Conservation (phyloP, 2,888 invertebrate genomes). For the Stenichneumon culpator region DNA sequence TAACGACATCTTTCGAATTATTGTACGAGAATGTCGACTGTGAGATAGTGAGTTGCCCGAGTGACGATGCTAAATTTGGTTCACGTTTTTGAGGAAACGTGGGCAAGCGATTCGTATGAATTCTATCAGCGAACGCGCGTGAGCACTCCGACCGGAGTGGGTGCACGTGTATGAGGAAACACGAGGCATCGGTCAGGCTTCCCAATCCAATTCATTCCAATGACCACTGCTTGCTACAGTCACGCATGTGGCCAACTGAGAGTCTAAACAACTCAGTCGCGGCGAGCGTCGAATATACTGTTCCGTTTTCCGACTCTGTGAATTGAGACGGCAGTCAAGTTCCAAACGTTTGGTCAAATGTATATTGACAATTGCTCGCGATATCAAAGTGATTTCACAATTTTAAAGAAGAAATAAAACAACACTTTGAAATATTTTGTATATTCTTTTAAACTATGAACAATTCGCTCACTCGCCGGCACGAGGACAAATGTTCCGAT, state of each 20-base stretch:
- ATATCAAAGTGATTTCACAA: constrained; percentile 3
- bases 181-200: constrained; percentile 77
- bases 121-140: constrained; percentile 27
- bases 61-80: background rate
- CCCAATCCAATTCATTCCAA: constrained; percentile 80
- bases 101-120: background rate
- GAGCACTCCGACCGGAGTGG: constrained; percentile 19
- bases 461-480: constrained; percentile 30
- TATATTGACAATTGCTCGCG: constrained; percentile 1
- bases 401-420: background rate
- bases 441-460: constrained; percentile 52
- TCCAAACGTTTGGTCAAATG: constrained; percentile 20
- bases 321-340: constrained; percentile 15
- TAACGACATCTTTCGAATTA: constrained; percentile 37
- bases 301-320: constrained; percentile 12
- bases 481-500: constrained; percentile 40
- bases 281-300: background rate
- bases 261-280: constrained; percentile 58
- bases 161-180: constrained; percentile 74
- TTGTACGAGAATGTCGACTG: constrained; percentile 22
- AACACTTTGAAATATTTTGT: background rate
- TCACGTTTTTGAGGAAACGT: background rate
- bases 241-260: constrained; percentile 48
- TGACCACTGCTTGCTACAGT: constrained; percentile 69
- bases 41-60: background rate